These are phyloP conservation scores for Drosophila subsilvestris DNA, from an alignment of 2,888 invertebrate genomes.

Conservation along the genomic window DNA sequence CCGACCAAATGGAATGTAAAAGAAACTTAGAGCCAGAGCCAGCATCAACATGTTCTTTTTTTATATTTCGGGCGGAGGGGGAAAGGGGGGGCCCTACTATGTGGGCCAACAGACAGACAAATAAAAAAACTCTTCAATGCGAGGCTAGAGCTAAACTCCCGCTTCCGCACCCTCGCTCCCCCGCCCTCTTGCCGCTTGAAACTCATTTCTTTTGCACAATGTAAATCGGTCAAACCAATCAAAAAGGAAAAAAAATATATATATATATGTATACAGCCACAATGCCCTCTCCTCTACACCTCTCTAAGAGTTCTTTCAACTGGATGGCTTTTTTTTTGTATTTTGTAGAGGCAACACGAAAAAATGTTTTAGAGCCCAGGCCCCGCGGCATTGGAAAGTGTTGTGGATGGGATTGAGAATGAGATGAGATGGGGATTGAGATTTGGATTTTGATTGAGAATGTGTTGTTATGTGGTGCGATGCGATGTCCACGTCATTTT, in stretches of 20 bases:
- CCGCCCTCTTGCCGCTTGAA: constrained; percentile 30
- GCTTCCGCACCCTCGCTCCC: background rate
- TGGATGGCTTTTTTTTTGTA: constrained; percentile 32
- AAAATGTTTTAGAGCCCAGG: constrained; percentile 29
- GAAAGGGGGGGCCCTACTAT: constrained; percentile 33
- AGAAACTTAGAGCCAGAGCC: constrained; percentile 23
- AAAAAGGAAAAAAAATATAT: constrained; percentile 44
- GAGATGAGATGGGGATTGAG: constrained; percentile 11
- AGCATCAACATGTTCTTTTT: constrained; percentile 30
- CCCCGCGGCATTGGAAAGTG: constrained; percentile 49
- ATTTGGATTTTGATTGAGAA: background rate
- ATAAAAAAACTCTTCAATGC: constrained; percentile 55
- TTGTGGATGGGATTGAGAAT: constrained; percentile 26
- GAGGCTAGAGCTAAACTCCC: background rate
- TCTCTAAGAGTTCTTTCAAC: constrained; percentile 68
- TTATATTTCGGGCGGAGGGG: background rate
- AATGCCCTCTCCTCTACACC: constrained; percentile 39
- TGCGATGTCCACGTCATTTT: background rate
- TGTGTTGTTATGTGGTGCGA: background rate
- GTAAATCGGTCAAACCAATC: constrained; percentile 78
- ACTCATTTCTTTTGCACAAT: constrained; percentile 72
- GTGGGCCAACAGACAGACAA: constrained; percentile 62
- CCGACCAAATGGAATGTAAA: constrained; percentile 13
- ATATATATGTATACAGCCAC: constrained; percentile 45
- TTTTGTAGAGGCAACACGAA: constrained; percentile 1